These are phyloP conservation scores for Amphiprion ocellaris DNA, from an alignment of 2,113 vertebrate genomes.

Conservation along the genomic window DNA sequence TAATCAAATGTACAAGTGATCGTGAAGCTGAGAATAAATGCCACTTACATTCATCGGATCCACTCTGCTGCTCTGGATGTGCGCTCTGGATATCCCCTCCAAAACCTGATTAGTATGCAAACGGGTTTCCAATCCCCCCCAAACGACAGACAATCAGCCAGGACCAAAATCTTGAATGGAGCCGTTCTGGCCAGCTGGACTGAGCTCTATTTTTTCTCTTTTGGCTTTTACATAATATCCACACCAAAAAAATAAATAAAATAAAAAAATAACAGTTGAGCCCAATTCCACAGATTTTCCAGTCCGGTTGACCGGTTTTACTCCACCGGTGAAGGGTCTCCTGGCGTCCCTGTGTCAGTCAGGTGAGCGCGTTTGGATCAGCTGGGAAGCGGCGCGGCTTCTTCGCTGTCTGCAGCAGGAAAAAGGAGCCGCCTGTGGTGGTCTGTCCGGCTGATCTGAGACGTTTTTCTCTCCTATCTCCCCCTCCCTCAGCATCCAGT, in stretches of 20 bases:
- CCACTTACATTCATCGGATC: conserved; percentile 80
- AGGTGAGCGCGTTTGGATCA: conserved; percentile 71
- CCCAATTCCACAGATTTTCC: conserved; percentile 35
- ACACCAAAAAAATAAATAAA: background rate
- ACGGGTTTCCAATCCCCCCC: conserved; percentile 61
- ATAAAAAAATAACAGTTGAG: conserved; percentile 2
- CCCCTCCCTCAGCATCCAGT: conserved; percentile 73
- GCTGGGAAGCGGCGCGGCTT: conserved; percentile 34
- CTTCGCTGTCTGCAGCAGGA: conserved; percentile 40
- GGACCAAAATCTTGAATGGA: conserved; percentile 66
- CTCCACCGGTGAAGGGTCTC: conserved; percentile 47
- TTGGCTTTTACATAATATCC: conserved; percentile 64
- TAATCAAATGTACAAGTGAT: conserved; percentile 21
- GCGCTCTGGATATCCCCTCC: conserved; percentile 57
- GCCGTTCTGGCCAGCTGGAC: conserved; percentile 38
- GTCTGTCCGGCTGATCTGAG: conserved; percentile 9
- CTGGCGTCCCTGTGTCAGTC: conserved; percentile 61
- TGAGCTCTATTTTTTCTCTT: background rate
- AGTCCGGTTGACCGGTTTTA: conserved; percentile 22
- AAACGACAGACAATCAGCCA: conserved; percentile 63
- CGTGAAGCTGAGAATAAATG: conserved; percentile 40
- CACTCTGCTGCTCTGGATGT: conserved; percentile 63
- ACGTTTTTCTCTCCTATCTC: conserved; percentile 31
- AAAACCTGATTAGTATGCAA: conserved; percentile 75
- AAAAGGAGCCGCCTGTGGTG: conserved; percentile 36